These are phyloP conservation scores for Drosophila sulfurigaster DNA, from an alignment of 1,140 invertebrate species.

Conservation along the genomic window DNA sequence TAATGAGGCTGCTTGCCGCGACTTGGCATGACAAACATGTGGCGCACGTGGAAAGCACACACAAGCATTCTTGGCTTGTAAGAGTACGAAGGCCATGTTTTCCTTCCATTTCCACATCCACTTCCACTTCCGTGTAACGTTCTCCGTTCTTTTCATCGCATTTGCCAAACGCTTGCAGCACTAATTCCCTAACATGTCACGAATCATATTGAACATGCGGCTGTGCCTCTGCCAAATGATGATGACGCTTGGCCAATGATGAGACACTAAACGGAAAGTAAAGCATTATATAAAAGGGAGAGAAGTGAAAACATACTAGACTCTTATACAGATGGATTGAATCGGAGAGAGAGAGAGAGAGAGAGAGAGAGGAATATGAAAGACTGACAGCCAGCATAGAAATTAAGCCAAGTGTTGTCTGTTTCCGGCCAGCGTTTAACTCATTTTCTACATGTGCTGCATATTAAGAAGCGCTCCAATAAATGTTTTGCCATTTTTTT, in stretches of 20 bases:
- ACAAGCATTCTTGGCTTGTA: conserved; percentile 15
- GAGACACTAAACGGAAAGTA: conserved; percentile 13
- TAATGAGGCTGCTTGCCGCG: conserved; percentile 76
- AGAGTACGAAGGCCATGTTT: background rate
- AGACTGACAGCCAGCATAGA: conserved; percentile 44
- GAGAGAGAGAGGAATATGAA: background rate
- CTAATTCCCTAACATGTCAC: conserved; percentile 84
- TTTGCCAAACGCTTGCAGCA: conserved; percentile 28
- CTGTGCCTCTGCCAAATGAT: conserved; percentile 76
- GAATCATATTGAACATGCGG: conserved; percentile 84
- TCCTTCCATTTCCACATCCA: conserved; percentile 2
- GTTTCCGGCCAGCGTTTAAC: conserved; percentile 75
- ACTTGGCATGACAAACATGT: conserved; percentile 82
- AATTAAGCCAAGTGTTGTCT: conserved; percentile 79
- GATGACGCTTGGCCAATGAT: conserved; percentile 66
- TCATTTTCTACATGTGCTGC: conserved; percentile 84
- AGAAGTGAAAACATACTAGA: background rate
- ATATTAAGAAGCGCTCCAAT: conserved; percentile 66
- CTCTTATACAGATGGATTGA: background rate
- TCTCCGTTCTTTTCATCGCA: no score
- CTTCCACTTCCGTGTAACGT: background rate
- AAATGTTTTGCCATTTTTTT: conserved; percentile 41
- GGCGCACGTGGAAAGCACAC: conserved; percentile 72
- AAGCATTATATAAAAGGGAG: background rate
- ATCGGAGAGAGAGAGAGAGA: background rate